Percentiles rank a stretch among this genome's conserved stretches.
Conservation (phyloP, 2,113 vertebrate species). For the Pachycephala philippinensis region DNA sequence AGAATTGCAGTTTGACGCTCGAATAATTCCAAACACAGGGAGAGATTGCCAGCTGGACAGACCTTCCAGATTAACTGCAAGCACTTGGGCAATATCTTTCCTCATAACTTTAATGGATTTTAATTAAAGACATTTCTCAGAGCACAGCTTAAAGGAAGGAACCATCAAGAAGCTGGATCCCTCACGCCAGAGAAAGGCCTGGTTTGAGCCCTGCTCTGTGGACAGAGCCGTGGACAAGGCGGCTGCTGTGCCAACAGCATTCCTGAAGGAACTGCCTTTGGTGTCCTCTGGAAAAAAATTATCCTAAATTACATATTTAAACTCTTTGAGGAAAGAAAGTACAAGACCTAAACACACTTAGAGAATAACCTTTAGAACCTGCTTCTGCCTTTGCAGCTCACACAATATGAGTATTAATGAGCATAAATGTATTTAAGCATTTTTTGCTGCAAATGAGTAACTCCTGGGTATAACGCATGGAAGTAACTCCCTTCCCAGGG, state of each 20-base stretch:
- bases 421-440: not conserved
- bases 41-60: not conserved
- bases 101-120: not conserved
- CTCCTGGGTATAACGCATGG: not conserved
- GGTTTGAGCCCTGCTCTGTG: not conserved
- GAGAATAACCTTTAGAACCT: not conserved
- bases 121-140: not conserved
- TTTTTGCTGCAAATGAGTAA: not conserved
- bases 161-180: too few species aligned
- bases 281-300: not conserved
- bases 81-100: not conserved
- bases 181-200: not conserved
- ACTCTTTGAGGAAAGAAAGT: not conserved
- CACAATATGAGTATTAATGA: not conserved
- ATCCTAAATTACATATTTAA: not conserved
- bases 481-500: not conserved
- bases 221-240: not conserved
- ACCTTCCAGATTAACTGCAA: not conserved
- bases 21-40: not conserved
- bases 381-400: not conserved
- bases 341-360: not conserved
- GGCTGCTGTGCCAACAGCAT: rapidly evolving
- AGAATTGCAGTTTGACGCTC: too few species aligned
- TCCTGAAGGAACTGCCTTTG: not conserved
- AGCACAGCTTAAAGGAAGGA: not conserved